phyloP scores from a whole-genome alignment of 2,113 vertebrate genomes.

The Zosterops borbonicus region DNA sequence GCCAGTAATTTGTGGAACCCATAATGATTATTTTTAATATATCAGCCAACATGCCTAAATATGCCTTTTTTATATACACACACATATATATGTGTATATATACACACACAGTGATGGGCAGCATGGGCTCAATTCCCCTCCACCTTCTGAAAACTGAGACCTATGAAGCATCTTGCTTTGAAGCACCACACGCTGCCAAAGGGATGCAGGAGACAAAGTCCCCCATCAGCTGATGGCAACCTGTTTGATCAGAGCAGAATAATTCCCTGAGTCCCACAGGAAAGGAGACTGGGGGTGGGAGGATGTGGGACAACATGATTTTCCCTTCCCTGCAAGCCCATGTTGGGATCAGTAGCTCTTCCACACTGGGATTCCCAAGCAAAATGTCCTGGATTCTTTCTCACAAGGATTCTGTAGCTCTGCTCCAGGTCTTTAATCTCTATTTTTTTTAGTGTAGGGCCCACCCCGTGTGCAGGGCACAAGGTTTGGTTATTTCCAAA shows the following conservation, averaged over 20 bases:
- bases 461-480: background rate
- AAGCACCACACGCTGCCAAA: background rate
- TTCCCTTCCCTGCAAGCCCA: background rate
- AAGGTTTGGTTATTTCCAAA: slow-evolving; percentile 10
- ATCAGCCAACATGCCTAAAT: background rate
- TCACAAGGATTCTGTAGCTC: background rate
- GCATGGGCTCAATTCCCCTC: background rate
- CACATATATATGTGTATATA: background rate
- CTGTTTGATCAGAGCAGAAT: background rate
- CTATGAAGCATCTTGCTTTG: background rate
- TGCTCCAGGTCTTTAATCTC: background rate
- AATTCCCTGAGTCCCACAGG: background rate
- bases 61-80: background rate
- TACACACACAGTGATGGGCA: background rate
- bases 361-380: background rate
- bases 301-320: background rate
- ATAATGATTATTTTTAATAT: slow-evolving; percentile 8
- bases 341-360: background rate
- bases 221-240: background rate
- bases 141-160: background rate
- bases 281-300: background rate
- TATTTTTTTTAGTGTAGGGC: background rate
- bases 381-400: background rate
- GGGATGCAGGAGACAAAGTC: background rate
- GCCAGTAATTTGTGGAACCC: slow-evolving; percentile 13